Evolutionary conservation across 2,888 invertebrate genomes (phyloP), one percentile per base, ranked within the genome.

Genomic region (Schizotus pectinicornis): DNA sequence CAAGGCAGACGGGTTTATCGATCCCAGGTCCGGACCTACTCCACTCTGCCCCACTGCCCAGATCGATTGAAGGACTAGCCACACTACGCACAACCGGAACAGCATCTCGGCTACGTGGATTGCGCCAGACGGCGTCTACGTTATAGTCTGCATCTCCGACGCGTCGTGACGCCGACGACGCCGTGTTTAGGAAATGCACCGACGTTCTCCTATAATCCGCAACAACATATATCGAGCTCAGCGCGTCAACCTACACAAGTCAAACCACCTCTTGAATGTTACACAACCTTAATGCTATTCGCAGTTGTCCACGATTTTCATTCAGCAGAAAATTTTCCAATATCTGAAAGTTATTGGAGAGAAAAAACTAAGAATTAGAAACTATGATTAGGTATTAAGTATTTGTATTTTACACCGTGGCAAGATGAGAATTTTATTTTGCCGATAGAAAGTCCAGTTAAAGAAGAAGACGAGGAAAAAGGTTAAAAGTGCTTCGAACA

Each of bases 1-100:
- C 12, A 49, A 43, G 52, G 61, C 61, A 65, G 64, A 65, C 64
- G 63, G 60, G 59, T 52, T 54, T 65, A 65, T 65, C 64, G 64
- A 65, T 61, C 64, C 53, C 52, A 36, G 49, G 56, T 62, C 64
- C 61, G 64, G 64, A 65, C 64, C 64, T 65, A 56, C 61, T 61
- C 58, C 61, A 65, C 64, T 65, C 55, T 65, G 64, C 61, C 59
- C 64, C 61, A 65, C 62, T 65, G 64, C 58, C 64, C 48, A 57
- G 57, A 60, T 59, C 60, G 60, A 60, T 60, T 46, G 37, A 33
- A 52, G 54, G 45, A 60, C 53, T 55, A 55, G 52, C 56, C 56
- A 39, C 59, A 56, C 51, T 56, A 60, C 60, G 60, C 60, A 60
- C 60, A 56, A 36, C 60, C 60, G 60, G 60, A 59, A 59, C 56